These are phyloP conservation scores for Ips typographus DNA, from an alignment of 1,140 invertebrate species.

Conservation along the genomic window DNA sequence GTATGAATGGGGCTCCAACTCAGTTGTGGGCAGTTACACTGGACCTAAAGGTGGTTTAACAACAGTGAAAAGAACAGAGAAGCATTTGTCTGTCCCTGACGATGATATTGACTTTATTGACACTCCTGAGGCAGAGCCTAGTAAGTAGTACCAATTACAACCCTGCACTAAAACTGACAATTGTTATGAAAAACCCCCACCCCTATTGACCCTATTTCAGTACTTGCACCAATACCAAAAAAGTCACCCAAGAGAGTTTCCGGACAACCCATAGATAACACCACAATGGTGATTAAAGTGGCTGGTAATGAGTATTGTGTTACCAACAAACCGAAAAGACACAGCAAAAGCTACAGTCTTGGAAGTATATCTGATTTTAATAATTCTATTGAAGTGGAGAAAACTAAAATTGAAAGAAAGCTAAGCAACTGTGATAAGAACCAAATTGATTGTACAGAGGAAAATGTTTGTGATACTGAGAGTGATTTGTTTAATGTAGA, in stretches of 20 bases:
- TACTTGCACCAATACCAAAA: constrained; percentile 37
- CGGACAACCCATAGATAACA: constrained; percentile 51
- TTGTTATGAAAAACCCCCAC: not conserved
- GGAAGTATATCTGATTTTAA: constrained; percentile 49
- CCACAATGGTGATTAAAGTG: constrained; percentile 54
- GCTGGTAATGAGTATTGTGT: constrained; percentile 53
- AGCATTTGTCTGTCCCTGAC: constrained; percentile 66
- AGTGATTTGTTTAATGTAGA: too few relatives aligned
- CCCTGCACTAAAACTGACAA: constrained; percentile 5
- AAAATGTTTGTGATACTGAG: constrained; percentile 5
- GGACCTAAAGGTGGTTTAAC: constrained; percentile 77
- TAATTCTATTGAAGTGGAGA: constrained; percentile 44
- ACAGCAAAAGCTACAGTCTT: constrained; percentile 49
- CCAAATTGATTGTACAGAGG: constrained; percentile 6
- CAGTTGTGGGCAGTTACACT: constrained; percentile 67
- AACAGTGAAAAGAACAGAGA: constrained; percentile 67
- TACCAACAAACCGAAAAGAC: constrained; percentile 47
- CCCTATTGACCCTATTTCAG: constrained; percentile 29
- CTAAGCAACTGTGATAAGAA: constrained; percentile 38
- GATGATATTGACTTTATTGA: constrained; percentile 78
- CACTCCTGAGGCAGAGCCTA: constrained; percentile 59
- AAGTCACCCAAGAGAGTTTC: constrained; percentile 38
- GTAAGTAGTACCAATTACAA: constrained; percentile 33
- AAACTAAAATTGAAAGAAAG: constrained; percentile 45
- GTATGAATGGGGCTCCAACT: constrained; percentile 56